Base-by-base conservation (phyloP, 2,797 vertebrate genomes). In the Eurystomus glaucurus region DNA sequence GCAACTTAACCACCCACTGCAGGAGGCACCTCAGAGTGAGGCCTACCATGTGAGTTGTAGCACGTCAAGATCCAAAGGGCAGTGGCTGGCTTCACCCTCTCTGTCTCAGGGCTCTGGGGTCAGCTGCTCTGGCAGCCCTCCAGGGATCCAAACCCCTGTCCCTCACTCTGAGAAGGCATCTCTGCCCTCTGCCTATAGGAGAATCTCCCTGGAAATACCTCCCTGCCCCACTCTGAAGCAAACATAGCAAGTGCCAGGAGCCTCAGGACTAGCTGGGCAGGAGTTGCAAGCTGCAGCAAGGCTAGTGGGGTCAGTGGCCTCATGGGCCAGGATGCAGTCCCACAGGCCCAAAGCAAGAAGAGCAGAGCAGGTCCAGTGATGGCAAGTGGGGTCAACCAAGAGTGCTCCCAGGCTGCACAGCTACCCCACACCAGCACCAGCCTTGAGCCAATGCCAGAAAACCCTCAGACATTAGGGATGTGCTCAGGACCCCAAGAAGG, bases 391-490 rank as follows among this genome's bases (percentile, higher is more conserved):
- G 29, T 54, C 51, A 77, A 21, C 13, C 17, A 71, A 50, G 35
- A 60, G 22, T 23, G 23, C n/a, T 57, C 50, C 19, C 31, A 31
- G 23, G 65, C 35, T 50, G 51, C 20, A 43, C 11, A 50, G 48
- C 23, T 45, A 28, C 37, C 45, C 19, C 31, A 61, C 46, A 45
- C 22, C 28, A 41, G 33, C 1, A 0, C 37, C 13, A 3, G 29
- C 6, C 20, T 45, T 64, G 22, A 69, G 23, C 28, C 3, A 4
- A 13, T 9, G 46, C 39, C 21, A 41, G 25, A 74, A 79, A 51
- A 14, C 0, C 2, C 9, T 5, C 11, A 4, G 4, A 57, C 23
- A 46, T 61, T 5, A 2, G 10, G 28, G 20, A n/a, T 41, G 25
- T 1, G 1, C 25, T 29, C 3, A 1, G 11, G 13, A 9, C 28